A percentile compares a stretch with the other conserved stretches of the same genome.
Conservation (phyloP, 2,797 vertebrate genomes). For the Pampus argenteus region DNA sequence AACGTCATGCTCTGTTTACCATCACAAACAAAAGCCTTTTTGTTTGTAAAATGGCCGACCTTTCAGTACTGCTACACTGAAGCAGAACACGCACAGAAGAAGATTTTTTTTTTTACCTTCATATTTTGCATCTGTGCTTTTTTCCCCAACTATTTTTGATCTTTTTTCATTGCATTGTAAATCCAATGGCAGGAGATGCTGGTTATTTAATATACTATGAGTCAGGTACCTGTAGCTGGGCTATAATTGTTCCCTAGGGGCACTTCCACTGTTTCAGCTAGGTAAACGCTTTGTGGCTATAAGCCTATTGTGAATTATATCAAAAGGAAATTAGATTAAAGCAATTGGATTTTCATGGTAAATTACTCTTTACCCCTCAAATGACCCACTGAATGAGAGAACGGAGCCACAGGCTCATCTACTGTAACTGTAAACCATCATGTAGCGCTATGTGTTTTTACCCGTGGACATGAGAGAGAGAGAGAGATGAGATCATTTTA, state of each 20-base stretch:
- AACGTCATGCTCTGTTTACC: conserved; percentile 45
- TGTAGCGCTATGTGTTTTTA: conserved; percentile 46
- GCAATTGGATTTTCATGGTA: conserved; percentile 81
- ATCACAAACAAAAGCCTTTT: conserved; percentile 16
- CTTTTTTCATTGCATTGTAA: conserved; percentile 32
- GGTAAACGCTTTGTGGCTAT: conserved; percentile 74
- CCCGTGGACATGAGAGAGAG: conserved; percentile 4
- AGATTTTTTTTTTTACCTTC: conserved; percentile 19
- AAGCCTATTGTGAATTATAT: conserved; percentile 78
- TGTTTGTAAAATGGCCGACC: conserved; percentile 11
- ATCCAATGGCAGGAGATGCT: conserved; percentile 38
- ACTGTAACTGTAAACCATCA: conserved; percentile 65
- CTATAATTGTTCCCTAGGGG: conserved; percentile 72
- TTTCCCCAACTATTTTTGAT: conserved; percentile 28
- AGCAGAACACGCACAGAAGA: conserved; percentile 1
- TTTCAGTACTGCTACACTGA: conserved; percentile 1
- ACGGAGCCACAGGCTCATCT: conserved; percentile 56
- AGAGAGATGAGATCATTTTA: conserved; percentile 30
- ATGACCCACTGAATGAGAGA: conserved; percentile 75
- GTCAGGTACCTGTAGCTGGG: conserved; percentile 70
- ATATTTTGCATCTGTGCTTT: background rate
- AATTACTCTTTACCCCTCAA: conserved; percentile 81
- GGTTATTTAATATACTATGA: conserved; percentile 63
- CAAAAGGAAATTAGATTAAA: conserved; percentile 80
- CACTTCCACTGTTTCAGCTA: conserved; percentile 64